Percentiles rank a stretch among this genome's conserved stretches.
phyloP scores from a whole-genome alignment of 2,797 vertebrate genomes.

The Phylloscopus collybita region DNA sequence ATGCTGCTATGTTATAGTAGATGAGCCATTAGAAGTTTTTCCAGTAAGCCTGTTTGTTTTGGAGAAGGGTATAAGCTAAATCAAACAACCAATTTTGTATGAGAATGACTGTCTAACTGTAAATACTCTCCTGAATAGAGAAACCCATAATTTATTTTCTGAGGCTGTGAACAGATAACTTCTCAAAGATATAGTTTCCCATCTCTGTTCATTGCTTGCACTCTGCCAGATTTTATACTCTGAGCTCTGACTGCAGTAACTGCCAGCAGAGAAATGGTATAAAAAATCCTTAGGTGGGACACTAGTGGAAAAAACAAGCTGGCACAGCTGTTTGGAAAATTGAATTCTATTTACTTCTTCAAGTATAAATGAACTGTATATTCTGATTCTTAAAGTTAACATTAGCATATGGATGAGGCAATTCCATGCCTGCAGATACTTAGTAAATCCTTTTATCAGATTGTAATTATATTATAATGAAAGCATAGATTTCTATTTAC shows the following conservation, averaged over 20 bases:
- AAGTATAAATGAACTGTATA: background rate
- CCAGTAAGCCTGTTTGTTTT: background rate
- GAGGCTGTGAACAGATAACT: background rate
- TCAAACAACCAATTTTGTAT: background rate
- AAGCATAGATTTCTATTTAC: background rate
- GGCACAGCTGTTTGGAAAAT: background rate
- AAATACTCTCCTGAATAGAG: background rate
- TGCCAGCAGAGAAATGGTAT: background rate
- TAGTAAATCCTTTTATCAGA: background rate
- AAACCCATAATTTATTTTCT: background rate
- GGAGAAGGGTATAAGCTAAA: background rate
- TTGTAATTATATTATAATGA: background rate
- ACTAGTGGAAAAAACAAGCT: background rate
- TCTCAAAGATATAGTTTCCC: background rate
- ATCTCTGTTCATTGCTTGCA: background rate
- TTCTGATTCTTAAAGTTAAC: background rate
- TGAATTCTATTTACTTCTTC: slow-evolving; percentile 1
- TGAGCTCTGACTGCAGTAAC: background rate
- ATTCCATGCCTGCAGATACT: background rate
- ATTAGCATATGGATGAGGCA: background rate
- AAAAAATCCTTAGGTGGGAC: background rate
- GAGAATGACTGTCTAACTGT: background rate
- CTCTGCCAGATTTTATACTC: background rate
- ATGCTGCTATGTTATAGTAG: background rate
- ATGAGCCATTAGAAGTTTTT: background rate